Base-by-base conservation (phyloP, 2,113 vertebrate species). In the Mastomys coucha region DNA sequence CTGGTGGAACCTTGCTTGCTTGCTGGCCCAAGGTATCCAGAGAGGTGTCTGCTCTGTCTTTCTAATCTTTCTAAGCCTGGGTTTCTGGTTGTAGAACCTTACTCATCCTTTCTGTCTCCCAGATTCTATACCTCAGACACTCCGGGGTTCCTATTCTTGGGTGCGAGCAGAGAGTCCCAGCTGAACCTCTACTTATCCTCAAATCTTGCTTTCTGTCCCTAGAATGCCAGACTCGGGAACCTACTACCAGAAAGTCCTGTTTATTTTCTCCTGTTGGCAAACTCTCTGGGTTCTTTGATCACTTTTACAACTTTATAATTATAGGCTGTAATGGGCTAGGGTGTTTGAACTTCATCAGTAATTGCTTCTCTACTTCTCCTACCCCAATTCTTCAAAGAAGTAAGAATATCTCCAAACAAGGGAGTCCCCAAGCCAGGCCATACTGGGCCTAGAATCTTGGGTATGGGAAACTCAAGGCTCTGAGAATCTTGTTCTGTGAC, bases 301-400 rank as follows among this genome's bases (percentile, higher is more conserved):
- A 90, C 75, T 97, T 98, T 98, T 98, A 98, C 96, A 95, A 88
- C 97, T 98, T 97, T 89, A 39, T 98, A 98, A 98, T 98, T 98
- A 98, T 97, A 97, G 96, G 89, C 93, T 97, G 70, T 97, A 97
- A 98, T 96, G 91, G 91, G 96, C 87, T 92, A 36, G 96, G 80
- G 96, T 94, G 96, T 98, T 98, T 97, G 96, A 97, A 96, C 20
- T 5, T 94, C 94, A 93, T 58, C 65, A 42, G 70, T 96, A 97
- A 98, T 98, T 97, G 96, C 96, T 96, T 97, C n/a, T 98, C 96
- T 92, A 96, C 88, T 85, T 39, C 92, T 94, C 93, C 97, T 97
- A 97, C 75, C 93, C 97, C 93, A 95, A 36, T 91, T 65, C 95
- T 95, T 98, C 97, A 97, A 96, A 97, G 91, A 89, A 76, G 58